These are phyloP conservation scores for Orthosia incerta DNA, from an alignment of 2,888 invertebrate genomes.

Conservation along the genomic window DNA sequence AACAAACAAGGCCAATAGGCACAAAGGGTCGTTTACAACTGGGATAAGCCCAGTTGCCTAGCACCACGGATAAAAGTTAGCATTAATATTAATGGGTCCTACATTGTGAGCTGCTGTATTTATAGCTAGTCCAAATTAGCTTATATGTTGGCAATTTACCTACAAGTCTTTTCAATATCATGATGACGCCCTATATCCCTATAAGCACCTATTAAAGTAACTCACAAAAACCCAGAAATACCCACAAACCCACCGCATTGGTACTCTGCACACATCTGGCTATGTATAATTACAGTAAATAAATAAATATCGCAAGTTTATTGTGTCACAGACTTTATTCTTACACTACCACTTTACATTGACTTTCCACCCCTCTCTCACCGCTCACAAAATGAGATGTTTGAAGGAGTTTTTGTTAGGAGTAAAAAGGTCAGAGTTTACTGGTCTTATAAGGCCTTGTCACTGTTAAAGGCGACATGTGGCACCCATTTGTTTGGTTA, in stretches of 20 bases:
- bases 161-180: not conserved
- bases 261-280: conserved; percentile 82
- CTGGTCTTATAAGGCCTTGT: conserved; percentile 83
- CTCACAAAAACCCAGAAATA: conserved; percentile 54
- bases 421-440: conserved; percentile 60
- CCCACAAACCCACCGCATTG: conserved; percentile 62
- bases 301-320: conserved; percentile 86
- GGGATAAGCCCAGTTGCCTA: too few relatives aligned
- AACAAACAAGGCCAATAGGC: too few relatives aligned
- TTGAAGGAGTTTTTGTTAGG: conserved; percentile 9
- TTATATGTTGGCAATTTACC: too few relatives aligned
- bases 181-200: not conserved
- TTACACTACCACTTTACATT: conserved; percentile 62
- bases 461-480: conserved; percentile 87
- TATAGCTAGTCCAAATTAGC: too few relatives aligned
- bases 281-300: conserved; percentile 84
- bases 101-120: too few relatives aligned
- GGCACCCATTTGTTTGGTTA: conserved; percentile 87
- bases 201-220: conserved; percentile 24
- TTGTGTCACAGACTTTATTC: conserved; percentile 86
- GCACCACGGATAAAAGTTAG: too few relatives aligned
- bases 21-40: too few relatives aligned
- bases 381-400: not conserved
- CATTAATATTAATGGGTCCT: too few relatives aligned
- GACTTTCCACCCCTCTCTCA: conserved; percentile 63